These are phyloP conservation scores for Mythimna vitellina DNA, from an alignment of 2,888 invertebrate genomes.

Conservation along the genomic window DNA sequence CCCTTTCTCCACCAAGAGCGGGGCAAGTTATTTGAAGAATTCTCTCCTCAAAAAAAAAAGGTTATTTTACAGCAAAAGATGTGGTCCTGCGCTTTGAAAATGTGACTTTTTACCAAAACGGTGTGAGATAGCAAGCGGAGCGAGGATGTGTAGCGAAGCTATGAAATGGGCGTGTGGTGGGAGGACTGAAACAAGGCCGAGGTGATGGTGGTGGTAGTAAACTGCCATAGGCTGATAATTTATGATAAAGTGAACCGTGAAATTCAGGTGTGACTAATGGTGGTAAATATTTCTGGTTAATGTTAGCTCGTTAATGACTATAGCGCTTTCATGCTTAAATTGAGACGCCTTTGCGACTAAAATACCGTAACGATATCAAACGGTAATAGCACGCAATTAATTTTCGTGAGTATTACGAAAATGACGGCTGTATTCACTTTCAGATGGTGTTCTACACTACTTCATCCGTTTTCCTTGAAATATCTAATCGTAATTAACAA, in stretches of 20 bases:
- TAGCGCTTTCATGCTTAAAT: conserved; percentile 29
- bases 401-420: conserved; percentile 23
- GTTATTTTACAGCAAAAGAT: no score
- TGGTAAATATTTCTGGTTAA: conserved; percentile 16
- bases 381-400: conserved; percentile 49
- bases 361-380: conserved; percentile 39
- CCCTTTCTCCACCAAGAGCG: no score
- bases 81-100: no score
- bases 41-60: no score
- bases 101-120: no score
- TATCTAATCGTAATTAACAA: neutral
- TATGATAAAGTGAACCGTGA: neutral
- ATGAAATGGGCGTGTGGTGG: no score
- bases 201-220: no score
- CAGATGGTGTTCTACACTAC: neutral
- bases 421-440: conserved; percentile 14
- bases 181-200: no score
- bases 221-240: no score
- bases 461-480: neutral
- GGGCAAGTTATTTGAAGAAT: no score
- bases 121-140: no score
- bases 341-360: conserved; percentile 35
- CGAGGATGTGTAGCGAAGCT: no score
- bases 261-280: neutral
- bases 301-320: conserved; percentile 28